A percentile compares a stretch with the other conserved stretches of the same genome.
These are phyloP conservation scores for Andrena bicolor DNA, from an alignment of 2,888 invertebrate genomes.

Conservation along the genomic window DNA sequence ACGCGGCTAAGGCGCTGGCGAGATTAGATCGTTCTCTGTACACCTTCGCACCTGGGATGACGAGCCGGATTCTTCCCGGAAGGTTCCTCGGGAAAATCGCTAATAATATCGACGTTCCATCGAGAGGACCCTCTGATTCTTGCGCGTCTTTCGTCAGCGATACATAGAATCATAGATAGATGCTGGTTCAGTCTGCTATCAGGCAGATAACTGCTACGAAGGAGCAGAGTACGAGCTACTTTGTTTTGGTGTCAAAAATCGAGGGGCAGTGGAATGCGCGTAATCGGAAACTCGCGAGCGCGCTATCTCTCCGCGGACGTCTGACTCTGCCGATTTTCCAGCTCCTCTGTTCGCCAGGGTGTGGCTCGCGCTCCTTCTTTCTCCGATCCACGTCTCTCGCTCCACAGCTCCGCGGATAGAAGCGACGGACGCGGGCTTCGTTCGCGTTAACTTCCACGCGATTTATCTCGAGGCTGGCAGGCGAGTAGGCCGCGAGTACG, in stretches of 20 bases:
- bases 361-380: slow-evolving; percentile 33
- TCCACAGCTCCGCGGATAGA: slow-evolving; percentile 33
- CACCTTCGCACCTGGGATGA: not conserved
- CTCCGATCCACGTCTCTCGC: slow-evolving; percentile 10
- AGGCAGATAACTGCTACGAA: too few relatives aligned
- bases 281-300: slow-evolving; percentile 1
- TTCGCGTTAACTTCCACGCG: slow-evolving; percentile 67
- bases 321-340: slow-evolving; percentile 39
- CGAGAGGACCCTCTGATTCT: not conserved
- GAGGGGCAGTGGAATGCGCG: slow-evolving; percentile 2
- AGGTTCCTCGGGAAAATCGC: not conserved
- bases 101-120: not conserved
- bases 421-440: slow-evolving; percentile 26
- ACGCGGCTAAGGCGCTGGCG: not conserved
- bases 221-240: too few relatives aligned
- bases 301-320: slow-evolving; percentile 9
- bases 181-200: too few relatives aligned
- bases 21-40: slow-evolving; percentile 32
- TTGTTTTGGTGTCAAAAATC: not conserved
- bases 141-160: too few relatives aligned
- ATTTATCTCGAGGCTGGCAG: slow-evolving; percentile 62
- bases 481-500: slow-evolving; percentile 60
- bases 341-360: slow-evolving; percentile 33
- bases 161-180: too few relatives aligned
- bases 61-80: not conserved